Conservation (phyloP, 35 echinoderm and acorn worm species). For the Apostichopus parvimensis region DNA sequence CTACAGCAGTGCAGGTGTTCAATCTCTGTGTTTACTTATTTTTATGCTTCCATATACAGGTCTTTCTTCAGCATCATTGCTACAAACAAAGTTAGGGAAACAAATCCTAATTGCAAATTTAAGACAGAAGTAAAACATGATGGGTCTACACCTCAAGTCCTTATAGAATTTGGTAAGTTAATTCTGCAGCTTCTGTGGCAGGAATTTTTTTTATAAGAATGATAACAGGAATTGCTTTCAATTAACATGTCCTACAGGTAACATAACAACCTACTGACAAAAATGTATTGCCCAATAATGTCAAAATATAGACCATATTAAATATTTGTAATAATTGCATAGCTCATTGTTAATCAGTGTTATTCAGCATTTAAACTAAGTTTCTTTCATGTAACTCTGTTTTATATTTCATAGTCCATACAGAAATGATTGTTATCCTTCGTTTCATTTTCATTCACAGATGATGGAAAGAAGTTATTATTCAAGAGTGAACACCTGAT, state of each 20-base stretch:
- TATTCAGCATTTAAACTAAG: not conserved
- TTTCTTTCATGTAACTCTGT: not conserved
- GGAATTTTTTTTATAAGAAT: too few relatives aligned
- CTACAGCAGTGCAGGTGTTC: not conserved
- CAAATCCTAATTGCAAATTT: slow-evolving; percentile 59
- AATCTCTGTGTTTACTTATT: not conserved
- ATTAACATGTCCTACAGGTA: too few relatives aligned
- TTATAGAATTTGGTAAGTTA: slow-evolving; percentile 60
- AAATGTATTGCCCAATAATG: too few relatives aligned
- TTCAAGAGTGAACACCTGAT: slow-evolving; percentile 39
- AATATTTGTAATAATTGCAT: too few relatives aligned
- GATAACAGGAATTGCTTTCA: too few relatives aligned
- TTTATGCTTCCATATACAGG: slow-evolving; percentile 16
- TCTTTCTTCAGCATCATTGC: slow-evolving; percentile 42
- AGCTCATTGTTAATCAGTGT: too few relatives aligned
- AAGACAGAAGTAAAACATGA: slow-evolving; percentile 43
- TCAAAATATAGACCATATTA: too few relatives aligned
- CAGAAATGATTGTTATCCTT: not conserved
- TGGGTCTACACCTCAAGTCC: slow-evolving; percentile 39
- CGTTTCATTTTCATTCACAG: not conserved
- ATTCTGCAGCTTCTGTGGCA: not conserved
- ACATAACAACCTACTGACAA: too few relatives aligned
- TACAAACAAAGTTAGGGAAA: slow-evolving; percentile 43
- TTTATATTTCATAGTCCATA: too few relatives aligned
- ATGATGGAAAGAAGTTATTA: slow-evolving; percentile 49